phyloP scores from a whole-genome alignment of 2,797 vertebrate species.

The Pygocentrus nattereri region DNA sequence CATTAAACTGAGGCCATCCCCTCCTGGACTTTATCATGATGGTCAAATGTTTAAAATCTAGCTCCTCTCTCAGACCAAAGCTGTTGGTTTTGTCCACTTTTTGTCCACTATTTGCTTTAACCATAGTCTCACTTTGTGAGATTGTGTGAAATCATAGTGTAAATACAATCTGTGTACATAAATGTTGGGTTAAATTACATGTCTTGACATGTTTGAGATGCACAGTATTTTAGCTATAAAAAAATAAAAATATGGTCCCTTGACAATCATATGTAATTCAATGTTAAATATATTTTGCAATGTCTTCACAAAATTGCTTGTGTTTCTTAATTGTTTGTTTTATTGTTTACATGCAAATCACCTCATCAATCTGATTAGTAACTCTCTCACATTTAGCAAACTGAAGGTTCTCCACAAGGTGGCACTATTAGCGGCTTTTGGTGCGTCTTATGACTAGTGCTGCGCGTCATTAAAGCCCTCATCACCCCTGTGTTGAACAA shows the following conservation, averaged over 20 bases:
- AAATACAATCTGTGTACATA: slow-evolving; percentile 80
- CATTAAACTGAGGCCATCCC: background rate
- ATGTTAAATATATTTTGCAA: slow-evolving; percentile 70
- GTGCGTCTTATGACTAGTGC: no score
- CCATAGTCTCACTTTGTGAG: slow-evolving; percentile 62
- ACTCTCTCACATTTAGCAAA: no score
- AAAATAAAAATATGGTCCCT: slow-evolving; percentile 62
- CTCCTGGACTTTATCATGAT: background rate
- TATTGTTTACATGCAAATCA: background rate
- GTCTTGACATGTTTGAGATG: slow-evolving; percentile 71
- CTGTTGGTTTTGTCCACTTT: slow-evolving; percentile 35
- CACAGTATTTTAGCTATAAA: slow-evolving; percentile 62
- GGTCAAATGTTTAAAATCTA: slow-evolving; percentile 38
- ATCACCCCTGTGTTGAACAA: no score
- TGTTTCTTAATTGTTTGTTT: background rate
- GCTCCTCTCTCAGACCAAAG: slow-evolving; percentile 54
- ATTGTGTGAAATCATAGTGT: slow-evolving; percentile 72
- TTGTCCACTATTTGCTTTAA: slow-evolving; percentile 60
- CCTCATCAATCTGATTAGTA: no score
- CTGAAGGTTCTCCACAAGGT: no score
- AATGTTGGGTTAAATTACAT: slow-evolving; percentile 31
- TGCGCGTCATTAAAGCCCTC: no score
- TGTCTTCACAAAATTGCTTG: slow-evolving; percentile 46
- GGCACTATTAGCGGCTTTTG: no score
- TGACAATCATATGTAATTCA: slow-evolving; percentile 82